These are phyloP conservation scores for Phengaris alcon DNA, from an alignment of 2,888 invertebrate species.

Conservation along the genomic window DNA sequence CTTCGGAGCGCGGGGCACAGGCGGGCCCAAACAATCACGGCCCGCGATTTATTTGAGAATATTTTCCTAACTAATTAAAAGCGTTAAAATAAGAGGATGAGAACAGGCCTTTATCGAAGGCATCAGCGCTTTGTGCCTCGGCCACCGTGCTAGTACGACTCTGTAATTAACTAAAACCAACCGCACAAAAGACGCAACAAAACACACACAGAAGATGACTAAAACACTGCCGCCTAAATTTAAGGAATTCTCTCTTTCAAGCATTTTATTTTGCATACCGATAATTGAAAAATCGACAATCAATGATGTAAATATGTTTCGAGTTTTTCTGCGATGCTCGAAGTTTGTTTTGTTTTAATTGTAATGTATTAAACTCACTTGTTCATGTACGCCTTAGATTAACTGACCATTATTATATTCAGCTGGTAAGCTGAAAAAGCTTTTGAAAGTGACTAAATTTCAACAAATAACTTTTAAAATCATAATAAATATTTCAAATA, in stretches of 20 bases:
- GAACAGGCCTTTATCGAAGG: slow-evolving; percentile 74
- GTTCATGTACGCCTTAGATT: no score
- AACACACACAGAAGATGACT: slow-evolving; percentile 48
- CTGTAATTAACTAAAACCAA: slow-evolving; percentile 73
- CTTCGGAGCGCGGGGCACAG: not conserved
- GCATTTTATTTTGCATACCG: slow-evolving; percentile 2
- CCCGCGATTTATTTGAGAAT: slow-evolving; percentile 73
- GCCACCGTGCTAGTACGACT: slow-evolving; percentile 63
- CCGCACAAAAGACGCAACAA: slow-evolving; percentile 47
- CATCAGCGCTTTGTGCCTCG: slow-evolving; percentile 76
- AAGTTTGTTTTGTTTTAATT: not conserved
- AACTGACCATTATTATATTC: no score
- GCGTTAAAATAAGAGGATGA: slow-evolving; percentile 77
- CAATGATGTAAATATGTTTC: not conserved
- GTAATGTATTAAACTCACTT: not conserved
- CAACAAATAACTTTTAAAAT: no score
- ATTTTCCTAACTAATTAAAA: slow-evolving; percentile 80
- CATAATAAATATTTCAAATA: no score
- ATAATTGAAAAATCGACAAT: slow-evolving; percentile 15
- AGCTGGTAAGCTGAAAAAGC: no score
- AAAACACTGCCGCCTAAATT: slow-evolving; percentile 49
- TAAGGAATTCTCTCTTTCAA: slow-evolving; percentile 19
- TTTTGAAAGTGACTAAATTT: no score
- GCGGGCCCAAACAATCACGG: slow-evolving; percentile 53
- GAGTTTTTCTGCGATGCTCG: not conserved